Evolutionary conservation across 2,888 invertebrate genomes (phyloP).

Genomic region (Hirtodrosophila duncani): DNA sequence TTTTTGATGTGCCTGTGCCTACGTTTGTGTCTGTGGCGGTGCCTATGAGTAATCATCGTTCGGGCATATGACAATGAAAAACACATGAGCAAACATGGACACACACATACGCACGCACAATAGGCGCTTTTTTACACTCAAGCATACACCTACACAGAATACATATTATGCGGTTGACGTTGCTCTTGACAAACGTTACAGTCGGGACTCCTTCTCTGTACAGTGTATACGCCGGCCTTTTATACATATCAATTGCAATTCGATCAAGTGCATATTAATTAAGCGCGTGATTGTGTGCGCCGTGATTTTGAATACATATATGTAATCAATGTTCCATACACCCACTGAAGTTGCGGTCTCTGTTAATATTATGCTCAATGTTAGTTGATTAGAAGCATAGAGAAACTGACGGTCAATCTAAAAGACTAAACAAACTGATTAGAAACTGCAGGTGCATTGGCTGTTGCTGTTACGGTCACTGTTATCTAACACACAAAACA

Average conservation of each 20-base stretch:
- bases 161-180: conserved; percentile 23
- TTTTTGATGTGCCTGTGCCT: too few species aligned
- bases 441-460: too few species aligned
- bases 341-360: too few species aligned
- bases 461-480: too few species aligned
- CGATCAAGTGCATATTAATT: conserved; percentile 45
- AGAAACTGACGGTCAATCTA: too few species aligned
- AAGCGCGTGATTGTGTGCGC: neutral
- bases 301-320: neutral
- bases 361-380: too few species aligned
- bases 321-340: too few species aligned
- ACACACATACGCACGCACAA: conserved; percentile 1
- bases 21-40: conserved; percentile 7
- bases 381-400: too few species aligned
- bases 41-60: conserved; percentile 34
- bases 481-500: too few species aligned
- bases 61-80: conserved; percentile 55
- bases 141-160: neutral
- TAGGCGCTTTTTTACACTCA: neutral
- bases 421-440: too few species aligned
- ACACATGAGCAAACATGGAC: conserved; percentile 49
- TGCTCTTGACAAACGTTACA: too few species aligned
- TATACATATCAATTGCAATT: conserved; percentile 45
- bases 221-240: conserved; percentile 19
- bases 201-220: conserved; percentile 7